phyloP scores from a whole-genome alignment of 2,888 invertebrate species.

The Drosophila leonis region DNA sequence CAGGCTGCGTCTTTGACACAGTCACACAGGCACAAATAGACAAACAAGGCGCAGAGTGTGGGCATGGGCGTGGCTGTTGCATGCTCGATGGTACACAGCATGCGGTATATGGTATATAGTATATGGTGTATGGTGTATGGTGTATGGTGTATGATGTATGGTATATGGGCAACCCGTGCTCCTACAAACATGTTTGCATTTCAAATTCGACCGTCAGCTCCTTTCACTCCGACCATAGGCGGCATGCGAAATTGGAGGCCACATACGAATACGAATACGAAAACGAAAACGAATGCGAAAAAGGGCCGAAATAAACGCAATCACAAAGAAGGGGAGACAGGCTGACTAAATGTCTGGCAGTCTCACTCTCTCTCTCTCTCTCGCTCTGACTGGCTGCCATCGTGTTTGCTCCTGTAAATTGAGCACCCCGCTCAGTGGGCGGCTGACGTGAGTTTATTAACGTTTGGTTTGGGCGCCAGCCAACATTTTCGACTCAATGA shows the following conservation, averaged over 20 bases:
- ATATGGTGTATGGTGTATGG: neutral
- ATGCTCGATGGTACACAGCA: neutral
- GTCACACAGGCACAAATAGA: constrained; percentile 47
- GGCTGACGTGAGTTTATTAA: constrained; percentile 66
- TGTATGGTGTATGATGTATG: neutral
- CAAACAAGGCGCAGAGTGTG: constrained; percentile 39
- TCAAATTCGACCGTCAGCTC: constrained; percentile 66
- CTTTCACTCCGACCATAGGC: constrained; percentile 34
- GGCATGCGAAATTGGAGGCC: constrained; percentile 40
- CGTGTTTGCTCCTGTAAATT: constrained; percentile 77
- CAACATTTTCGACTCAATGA: constrained; percentile 75
- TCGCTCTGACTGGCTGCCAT: constrained; percentile 26
- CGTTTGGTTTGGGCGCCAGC: constrained; percentile 67
- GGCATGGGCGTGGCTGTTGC: neutral
- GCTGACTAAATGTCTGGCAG: constrained; percentile 24
- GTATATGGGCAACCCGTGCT: constrained; percentile 23
- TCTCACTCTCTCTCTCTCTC: too few relatives aligned
- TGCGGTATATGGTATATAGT: neutral
- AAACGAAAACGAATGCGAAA: constrained; percentile 11
- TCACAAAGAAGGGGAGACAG: constrained; percentile 14
- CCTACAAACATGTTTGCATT: constrained; percentile 69
- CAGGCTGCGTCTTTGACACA: constrained; percentile 59
- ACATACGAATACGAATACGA: constrained; percentile 15
- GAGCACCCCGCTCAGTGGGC: constrained; percentile 38
- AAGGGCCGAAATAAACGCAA: constrained; percentile 18